Base-by-base conservation (phyloP, 2,113 vertebrate species). In the Perca flavescens region DNA sequence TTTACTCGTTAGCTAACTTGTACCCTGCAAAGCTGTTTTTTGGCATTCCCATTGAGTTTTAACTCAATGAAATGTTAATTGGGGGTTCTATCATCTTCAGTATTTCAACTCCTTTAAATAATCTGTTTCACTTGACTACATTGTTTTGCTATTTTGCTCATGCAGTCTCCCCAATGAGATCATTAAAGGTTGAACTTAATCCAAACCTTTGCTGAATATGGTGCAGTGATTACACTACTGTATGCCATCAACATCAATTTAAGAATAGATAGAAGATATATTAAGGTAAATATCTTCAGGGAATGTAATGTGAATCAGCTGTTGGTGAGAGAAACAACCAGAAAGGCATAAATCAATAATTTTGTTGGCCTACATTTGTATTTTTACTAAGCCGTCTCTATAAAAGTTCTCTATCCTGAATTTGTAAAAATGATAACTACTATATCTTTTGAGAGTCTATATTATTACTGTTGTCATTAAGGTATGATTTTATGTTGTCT, bases 71-170 rank as follows among this genome's bases (percentile, higher is more conserved):
- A 58, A 43, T 22, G 47, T 62, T 79, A 68, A 84, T 31, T 74
- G 25, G 5, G 60, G 40, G 61, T 49, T 74, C 56, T 28, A 43
- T 69, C 58, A 69, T 69, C 50, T 52, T 28, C 4, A 58, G 60
- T 67, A 63, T 85, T 73, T 57, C 4, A 47, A n/a, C 53, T 65
- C 14, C 17, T 34, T 49, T 83, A 82, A 72, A 83, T 80, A 86
- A 69, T 77, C 21, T 64, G 47, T 77, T 71, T 71, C 60, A 54
- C 31, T 19, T 73, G 17, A 57, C 28, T 77, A 74, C 54, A 73
- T 50, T 83, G 57, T 63, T 50, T 60, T 58, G 53, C 22, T 66
- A 14, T 69, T 65, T 80, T 76, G 8, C 34, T 72, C 21, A 72
- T 72, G 40, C 54, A 57, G 13, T 11, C 3, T 69, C 47, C 19